Conservation (phyloP, 2,113 vertebrate species). For the Hystrix cristata region DNA sequence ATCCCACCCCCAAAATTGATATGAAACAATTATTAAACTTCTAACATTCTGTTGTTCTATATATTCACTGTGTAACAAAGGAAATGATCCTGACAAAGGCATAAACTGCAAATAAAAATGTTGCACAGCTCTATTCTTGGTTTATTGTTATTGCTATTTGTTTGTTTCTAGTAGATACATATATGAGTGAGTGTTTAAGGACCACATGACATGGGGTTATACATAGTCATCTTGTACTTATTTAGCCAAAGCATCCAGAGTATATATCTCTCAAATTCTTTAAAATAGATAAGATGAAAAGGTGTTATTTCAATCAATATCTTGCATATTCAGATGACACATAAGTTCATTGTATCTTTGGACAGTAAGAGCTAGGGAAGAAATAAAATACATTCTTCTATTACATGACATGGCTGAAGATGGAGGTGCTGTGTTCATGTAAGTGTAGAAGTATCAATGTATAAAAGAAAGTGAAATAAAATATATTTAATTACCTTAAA, state of each 20-base stretch:
- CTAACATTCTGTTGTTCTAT: neutral
- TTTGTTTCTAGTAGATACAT: neutral
- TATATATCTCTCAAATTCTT: slow-evolving; percentile 10
- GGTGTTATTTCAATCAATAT: neutral
- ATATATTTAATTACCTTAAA: neutral
- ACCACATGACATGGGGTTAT: neutral
- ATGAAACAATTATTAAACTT: neutral
- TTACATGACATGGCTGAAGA: neutral
- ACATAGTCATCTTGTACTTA: neutral
- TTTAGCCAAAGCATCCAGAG: neutral
- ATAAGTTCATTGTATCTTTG: neutral
- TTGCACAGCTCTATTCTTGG: neutral
- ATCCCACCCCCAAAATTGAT: neutral
- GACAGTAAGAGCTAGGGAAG: neutral
- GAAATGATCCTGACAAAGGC: neutral
- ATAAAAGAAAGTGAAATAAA: neutral
- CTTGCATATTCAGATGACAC: neutral
- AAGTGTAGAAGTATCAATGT: neutral
- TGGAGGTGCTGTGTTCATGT: neutral
- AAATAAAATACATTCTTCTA: neutral
- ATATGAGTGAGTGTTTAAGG: neutral
- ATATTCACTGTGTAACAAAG: neutral
- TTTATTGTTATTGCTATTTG: neutral
- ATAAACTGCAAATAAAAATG: neutral
- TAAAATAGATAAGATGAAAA: slow-evolving; percentile 36